These are phyloP conservation scores for Coleophora flavipennella DNA, from an alignment of 2,888 invertebrate genomes.

Conservation along the genomic window DNA sequence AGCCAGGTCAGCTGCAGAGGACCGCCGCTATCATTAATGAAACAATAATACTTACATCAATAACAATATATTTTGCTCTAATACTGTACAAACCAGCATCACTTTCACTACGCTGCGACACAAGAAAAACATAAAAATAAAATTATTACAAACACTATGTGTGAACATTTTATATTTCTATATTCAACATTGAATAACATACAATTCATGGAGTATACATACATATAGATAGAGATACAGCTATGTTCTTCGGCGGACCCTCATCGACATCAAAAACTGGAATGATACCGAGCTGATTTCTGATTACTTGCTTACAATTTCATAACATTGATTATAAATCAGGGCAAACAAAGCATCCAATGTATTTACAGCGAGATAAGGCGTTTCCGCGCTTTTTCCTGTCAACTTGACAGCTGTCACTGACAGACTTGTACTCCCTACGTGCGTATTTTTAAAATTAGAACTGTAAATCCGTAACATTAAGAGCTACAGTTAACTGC, in stretches of 20 bases:
- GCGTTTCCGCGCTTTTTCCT: constrained; percentile 10
- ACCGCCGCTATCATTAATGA: constrained; percentile 22
- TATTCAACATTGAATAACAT: constrained; percentile 62
- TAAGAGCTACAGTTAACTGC: constrained; percentile 35
- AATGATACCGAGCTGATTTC: constrained; percentile 66
- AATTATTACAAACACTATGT: constrained; percentile 40
- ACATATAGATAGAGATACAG: constrained; percentile 10
- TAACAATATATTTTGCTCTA: constrained; percentile 63
- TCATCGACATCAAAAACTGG: constrained; percentile 31
- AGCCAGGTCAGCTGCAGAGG: too few species aligned
- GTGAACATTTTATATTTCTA: constrained; percentile 61
- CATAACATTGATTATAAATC: constrained; percentile 22
- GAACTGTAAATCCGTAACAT: constrained; percentile 33
- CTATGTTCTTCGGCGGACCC: constrained; percentile 45
- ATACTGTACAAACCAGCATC: constrained; percentile 54
- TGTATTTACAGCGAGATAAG: constrained; percentile 35
- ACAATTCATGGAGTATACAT: constrained; percentile 28
- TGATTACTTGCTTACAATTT: constrained; percentile 21
- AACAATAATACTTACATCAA: constrained; percentile 43
- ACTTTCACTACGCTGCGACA: constrained; percentile 38
- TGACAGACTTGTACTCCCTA: neutral
- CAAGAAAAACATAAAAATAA: constrained; percentile 30
- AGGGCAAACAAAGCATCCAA: constrained; percentile 29
- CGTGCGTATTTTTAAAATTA: constrained; percentile 30
- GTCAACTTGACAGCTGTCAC: constrained; percentile 14